Evolutionary conservation across 2,888 invertebrate species (phyloP), one percentile per base, ranked within the genome.

Genomic region (Caradrina kadenii): DNA sequence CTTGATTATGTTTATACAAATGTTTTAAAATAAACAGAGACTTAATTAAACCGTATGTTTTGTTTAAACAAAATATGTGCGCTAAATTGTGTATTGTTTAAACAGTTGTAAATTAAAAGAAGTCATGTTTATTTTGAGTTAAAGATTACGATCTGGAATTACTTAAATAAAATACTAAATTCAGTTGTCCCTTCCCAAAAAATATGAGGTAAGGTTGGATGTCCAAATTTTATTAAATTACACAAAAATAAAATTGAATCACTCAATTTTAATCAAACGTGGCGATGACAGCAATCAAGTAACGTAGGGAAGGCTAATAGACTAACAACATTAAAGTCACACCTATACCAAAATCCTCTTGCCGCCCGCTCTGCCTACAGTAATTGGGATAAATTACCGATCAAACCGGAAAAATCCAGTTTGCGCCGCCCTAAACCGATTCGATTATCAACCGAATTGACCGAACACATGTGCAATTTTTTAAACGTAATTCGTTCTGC

Each of bases 381-480:
- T 87, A 87, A 90, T 89, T 89, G 88, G 76, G 84, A 83, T 86
- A 85, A 88, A 90, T 86, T 83, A 82, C 86, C 87, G 88, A 89
- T 88, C 87, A 88, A 89, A 85, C 85, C 86, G 82, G 79, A 86
- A 88, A 91, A 91, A 90, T 86, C 87, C 84, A 84, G 85, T 87
- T 87, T 79, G 69, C 73, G 60, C 80, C 84, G 77, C 89, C 88
- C 87, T 84, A 73, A 80, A 69, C 79, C 76, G 67, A 91, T 90
- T 88, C 82, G 80, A 91, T 90, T 91, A 90, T 79, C 80, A 76
- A 67, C 17, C 59, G 69, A 73, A 76, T 83, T 77, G 55, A 61
- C 61, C 66, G 74, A 63, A 67, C 26, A 81, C 64, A 65, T 63
- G 58, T 70, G 68, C 53, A 48, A n/a, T 45, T 68, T 63, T 59